These are phyloP conservation scores for Clarias magur DNA, from an alignment of 2,113 vertebrate genomes.

Conservation along the genomic window DNA sequence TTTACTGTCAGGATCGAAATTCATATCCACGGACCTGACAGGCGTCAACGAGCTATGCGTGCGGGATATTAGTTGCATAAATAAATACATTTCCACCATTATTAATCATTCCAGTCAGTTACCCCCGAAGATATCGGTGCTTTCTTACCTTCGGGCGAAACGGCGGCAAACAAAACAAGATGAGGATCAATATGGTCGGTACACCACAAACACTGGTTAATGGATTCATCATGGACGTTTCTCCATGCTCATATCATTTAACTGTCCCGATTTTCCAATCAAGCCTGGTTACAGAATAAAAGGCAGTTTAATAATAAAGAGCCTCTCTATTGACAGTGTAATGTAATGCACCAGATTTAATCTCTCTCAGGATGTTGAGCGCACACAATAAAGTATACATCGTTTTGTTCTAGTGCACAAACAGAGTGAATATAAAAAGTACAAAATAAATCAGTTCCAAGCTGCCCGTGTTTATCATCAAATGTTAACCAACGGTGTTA, in stretches of 20 bases:
- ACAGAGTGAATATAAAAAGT: not conserved
- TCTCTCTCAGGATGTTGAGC: not conserved
- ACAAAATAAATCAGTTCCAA: not conserved
- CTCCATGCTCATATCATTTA: not conserved
- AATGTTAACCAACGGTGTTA: not conserved
- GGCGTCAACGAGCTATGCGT: conserved; percentile 2
- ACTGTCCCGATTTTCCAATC: not conserved
- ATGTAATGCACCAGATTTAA: not conserved
- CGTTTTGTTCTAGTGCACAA: not conserved
- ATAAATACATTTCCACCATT: conserved; percentile 17
- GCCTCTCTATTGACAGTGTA: not conserved
- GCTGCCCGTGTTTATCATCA: too few relatives aligned
- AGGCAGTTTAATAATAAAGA: conserved; percentile 5
- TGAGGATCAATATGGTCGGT: conserved; percentile 18
- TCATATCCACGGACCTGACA: not conserved
- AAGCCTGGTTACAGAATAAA: conserved; percentile 4
- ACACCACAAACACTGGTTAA: conserved; percentile 23
- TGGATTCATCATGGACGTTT: not conserved
- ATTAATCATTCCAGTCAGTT: conserved; percentile 5
- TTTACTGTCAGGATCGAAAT: conserved; percentile 29
- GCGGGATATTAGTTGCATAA: conserved; percentile 3
- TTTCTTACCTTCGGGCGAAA: not conserved
- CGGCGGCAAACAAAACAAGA: not conserved
- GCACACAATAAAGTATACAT: not conserved
- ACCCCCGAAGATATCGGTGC: conserved; percentile 6